Base-by-base conservation (phyloP, 2,888 invertebrate genomes). In the Drosophila buzzatii region DNA sequence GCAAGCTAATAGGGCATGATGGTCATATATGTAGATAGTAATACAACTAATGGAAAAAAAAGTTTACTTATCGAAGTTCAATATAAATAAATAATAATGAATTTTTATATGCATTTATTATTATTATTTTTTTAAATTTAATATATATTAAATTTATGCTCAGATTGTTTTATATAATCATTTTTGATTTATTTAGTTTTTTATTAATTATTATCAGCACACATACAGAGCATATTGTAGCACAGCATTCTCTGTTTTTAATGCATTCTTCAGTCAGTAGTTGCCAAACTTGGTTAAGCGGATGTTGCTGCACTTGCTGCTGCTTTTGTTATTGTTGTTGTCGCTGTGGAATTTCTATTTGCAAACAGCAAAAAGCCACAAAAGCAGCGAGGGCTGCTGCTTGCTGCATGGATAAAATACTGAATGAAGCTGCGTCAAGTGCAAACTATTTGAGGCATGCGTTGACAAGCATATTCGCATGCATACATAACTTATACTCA, bases 261-360 rank as follows among this genome's bases (percentile, higher is more conserved):
- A 31, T 23, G 18, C 42, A 49, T 44, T 69, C 59, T 51, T 53
- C 8, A n/a, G 20, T 37, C 16, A 51, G 41, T 14, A 60, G 63
- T 71, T 77, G 61, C 72, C 59, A 68, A 65, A 65, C 45, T 80
- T 77, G 77, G 56, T 41, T 45, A 65, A 60, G 61, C 77, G 77
- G 77, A 80, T 78, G 59, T 80, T 80, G 63, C 58, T 75, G 70
- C 80, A 79, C 70, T 75, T 74, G 75, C 55, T 65, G 60, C 18
- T 27, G 63, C 37, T 27, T 14, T 60, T 70, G 37, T 37, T 55
- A 27, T 14, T 51, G 49, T 10, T 47, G 56, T 12, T 51, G 52
- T 41, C 53, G 57, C 63, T 44, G 31, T 76, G 81, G 71, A 80
- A 78, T 78, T 76, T 78, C 62, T 64, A 67, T 76, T 76, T 67